These are phyloP conservation scores for Meteorus cinctellus DNA, from an alignment of 2,888 invertebrate genomes.

Conservation along the genomic window DNA sequence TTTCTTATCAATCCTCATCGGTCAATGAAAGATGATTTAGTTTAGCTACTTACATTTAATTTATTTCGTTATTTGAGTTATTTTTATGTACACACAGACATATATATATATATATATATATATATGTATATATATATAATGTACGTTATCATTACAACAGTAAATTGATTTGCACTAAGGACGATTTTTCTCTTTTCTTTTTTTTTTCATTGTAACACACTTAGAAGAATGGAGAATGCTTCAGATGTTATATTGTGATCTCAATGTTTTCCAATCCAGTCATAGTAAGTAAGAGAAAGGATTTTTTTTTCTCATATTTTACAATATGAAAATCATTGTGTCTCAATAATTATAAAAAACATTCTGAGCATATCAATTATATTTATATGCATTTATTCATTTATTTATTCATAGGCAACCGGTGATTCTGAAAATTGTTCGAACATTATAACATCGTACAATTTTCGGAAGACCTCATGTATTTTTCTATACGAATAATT, in stretches of 20 bases:
- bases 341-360: conserved; percentile 11
- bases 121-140: conserved; percentile 19
- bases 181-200: conserved; percentile 33
- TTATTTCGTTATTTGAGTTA: conserved; percentile 38
- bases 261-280: neutral
- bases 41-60: conserved; percentile 38
- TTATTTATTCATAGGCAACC: conserved; percentile 18
- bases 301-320: no score
- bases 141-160: conserved; percentile 39
- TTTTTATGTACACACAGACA: conserved; percentile 39
- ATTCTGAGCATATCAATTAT: conserved; percentile 23
- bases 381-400: neutral
- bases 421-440: conserved; percentile 34
- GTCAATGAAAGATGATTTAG: neutral
- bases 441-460: conserved; percentile 28
- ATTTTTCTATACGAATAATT: conserved; percentile 17
- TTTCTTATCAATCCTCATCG: neutral
- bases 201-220: conserved; percentile 35
- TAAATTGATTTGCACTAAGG: conserved; percentile 37
- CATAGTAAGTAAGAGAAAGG: neutral
- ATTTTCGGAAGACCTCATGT: conserved; percentile 36
- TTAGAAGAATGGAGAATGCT: conserved; percentile 24
- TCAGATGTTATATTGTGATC: neutral
- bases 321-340: neutral
- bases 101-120: conserved; percentile 17